Evolutionary conservation across 2,888 invertebrate species (phyloP), one percentile per base, ranked within the genome.

Genomic region (Pterostichus niger): DNA sequence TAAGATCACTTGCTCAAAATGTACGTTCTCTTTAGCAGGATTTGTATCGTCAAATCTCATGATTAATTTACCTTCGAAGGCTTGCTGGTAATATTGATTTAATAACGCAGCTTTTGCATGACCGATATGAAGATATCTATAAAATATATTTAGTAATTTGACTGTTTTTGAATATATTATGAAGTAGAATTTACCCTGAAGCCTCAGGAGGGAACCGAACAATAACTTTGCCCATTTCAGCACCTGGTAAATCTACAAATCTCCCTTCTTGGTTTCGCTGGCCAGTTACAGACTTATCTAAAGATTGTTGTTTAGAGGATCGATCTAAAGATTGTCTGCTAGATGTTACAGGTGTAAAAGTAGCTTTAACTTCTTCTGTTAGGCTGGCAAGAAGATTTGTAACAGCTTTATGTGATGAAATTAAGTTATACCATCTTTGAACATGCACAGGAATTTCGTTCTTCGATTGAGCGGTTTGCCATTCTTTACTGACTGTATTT

Each of bases 21-120:
- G 97, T 0, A 95, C 96, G 87, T 98, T 97, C 89, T 99, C 99
- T 89, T 99, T 99, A 11, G 98, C 99, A 4, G 99, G 99, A 91
- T 99, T 99, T 5, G 99, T 99, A 89, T 99, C 99, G 90, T 99
- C 99, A 89, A 99, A 99, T 85, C 99, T 93, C 98, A 99, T 98
- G 84, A 99, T 96, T 0, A 99, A 93, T 88, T 96, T 96, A 0
- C 99, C 99, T 87, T 99, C 91, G 90, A 98, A 99, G 0, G 94
- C 93, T 87, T 95, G 93, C 85, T 98, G 97, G 88, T 99, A 99
- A 91, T 99, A 97, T 89, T 99, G 99, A 91, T 99, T 99, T 11
- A 99, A 91, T 0, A 99, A 92, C 15, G 99, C 99, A 6, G 99
- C 99, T 90, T 99, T 99, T 0, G 99, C 99, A 90, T 99, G 99